These are phyloP conservation scores for Peromyscus attwateri DNA, from an alignment of 2,797 vertebrate species.

Conservation along the genomic window DNA sequence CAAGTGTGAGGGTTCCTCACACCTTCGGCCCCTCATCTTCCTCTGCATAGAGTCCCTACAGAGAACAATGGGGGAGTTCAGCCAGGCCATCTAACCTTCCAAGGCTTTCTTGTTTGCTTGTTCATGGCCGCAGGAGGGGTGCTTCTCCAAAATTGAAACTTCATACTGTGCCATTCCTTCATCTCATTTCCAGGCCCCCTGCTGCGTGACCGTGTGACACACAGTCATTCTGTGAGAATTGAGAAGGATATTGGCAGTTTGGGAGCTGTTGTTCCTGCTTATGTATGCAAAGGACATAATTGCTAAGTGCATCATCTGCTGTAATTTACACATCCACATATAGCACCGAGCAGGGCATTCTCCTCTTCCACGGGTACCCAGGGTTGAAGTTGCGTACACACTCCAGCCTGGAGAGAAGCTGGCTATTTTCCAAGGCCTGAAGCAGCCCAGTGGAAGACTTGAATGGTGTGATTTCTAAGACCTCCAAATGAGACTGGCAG, in stretches of 20 bases:
- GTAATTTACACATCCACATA: conserved; percentile 87
- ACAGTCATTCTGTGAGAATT: conserved; percentile 82
- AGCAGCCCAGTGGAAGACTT: conserved; percentile 50
- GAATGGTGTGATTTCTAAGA: conserved; percentile 66
- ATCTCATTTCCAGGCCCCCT: conserved; percentile 84
- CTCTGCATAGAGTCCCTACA: neutral
- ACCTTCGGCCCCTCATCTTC: neutral
- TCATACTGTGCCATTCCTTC: conserved; percentile 82
- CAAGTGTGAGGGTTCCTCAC: accelerated
- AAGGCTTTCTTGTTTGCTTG: conserved; percentile 73
- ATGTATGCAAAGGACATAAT: conserved; percentile 89
- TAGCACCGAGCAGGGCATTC: conserved; percentile 79
- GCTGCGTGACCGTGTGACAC: conserved; percentile 86
- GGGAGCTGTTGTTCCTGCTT: conserved; percentile 89
- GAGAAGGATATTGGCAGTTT: conserved; percentile 87
- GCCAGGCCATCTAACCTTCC: neutral
- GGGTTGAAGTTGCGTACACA: conserved; percentile 58
- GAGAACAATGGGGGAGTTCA: neutral
- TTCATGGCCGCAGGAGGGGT: conserved; percentile 71
- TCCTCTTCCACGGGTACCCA: conserved; percentile 72
- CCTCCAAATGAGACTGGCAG: conserved; percentile 71
- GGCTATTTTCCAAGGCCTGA: conserved; percentile 72
- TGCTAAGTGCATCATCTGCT: conserved; percentile 89
- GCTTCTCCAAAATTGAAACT: conserved; percentile 78
- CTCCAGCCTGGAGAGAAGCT: conserved; percentile 71